phyloP scores from a whole-genome alignment of 1,140 invertebrate species.

The Pseudomyrmex pallidus region DNA sequence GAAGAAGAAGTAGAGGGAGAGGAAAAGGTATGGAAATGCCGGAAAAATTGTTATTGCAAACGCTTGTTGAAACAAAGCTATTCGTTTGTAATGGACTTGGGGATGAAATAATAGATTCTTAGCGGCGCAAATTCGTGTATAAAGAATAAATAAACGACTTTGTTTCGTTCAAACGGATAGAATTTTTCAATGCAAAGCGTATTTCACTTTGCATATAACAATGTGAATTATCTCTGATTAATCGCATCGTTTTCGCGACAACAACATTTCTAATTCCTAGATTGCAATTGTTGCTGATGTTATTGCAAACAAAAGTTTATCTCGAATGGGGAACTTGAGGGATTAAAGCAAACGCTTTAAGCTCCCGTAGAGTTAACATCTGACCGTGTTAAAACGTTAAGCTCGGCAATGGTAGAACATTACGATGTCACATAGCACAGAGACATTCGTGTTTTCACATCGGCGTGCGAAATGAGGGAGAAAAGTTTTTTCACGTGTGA shows the following conservation, averaged over 20 bases:
- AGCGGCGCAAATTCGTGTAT: neutral
- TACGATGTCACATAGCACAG: neutral
- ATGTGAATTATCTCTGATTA: constrained; percentile 20
- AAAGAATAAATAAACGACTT: neutral
- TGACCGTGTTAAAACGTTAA: constrained; percentile 33
- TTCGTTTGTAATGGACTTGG: constrained; percentile 33
- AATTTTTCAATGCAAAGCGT: constrained; percentile 24
- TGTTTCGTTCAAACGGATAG: neutral
- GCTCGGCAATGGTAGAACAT: constrained; percentile 39
- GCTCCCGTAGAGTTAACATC: constrained; percentile 3
- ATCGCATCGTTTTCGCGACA: neutral
- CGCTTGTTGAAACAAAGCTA: constrained; percentile 36
- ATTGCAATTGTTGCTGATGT: constrained; percentile 11
- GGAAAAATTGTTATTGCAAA: constrained; percentile 53
- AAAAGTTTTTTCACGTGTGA: too few species aligned
- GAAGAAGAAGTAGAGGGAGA: neutral
- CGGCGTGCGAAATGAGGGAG: neutral
- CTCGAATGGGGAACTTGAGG: constrained; percentile 4
- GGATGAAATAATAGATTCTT: constrained; percentile 36
- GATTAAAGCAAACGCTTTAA: constrained; percentile 26
- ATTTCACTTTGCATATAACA: neutral
- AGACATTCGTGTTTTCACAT: constrained; percentile 23
- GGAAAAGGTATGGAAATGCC: neutral
- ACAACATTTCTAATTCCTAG: neutral
- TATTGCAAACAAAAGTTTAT: constrained; percentile 2